Percentiles rank a stretch among this genome's conserved stretches.
Evolutionary conservation across 2,888 invertebrate species (phyloP).

Genomic region (Drosophila antonietae): DNA sequence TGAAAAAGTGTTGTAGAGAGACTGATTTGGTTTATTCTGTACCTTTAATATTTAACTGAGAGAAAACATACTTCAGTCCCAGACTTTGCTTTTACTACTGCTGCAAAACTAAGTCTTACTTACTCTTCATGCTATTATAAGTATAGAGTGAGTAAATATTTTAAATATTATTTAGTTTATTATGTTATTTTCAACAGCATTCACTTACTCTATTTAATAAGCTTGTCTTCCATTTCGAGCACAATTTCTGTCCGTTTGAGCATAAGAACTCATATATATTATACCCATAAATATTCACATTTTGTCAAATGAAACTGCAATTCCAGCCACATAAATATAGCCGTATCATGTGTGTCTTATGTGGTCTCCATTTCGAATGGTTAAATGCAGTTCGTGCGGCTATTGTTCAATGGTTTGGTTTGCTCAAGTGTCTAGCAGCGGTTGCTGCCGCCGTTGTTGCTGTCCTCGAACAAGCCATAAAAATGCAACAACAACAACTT

Average conservation of each 20-base stretch:
- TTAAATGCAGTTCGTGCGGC: conserved; percentile 14
- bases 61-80: no score
- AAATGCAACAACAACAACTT: conserved; percentile 27
- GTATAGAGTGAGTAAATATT: no score
- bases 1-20: no score
- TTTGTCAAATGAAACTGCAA: background rate
- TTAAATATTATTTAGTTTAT: no score
- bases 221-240: no score
- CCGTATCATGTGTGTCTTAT: conserved; percentile 12
- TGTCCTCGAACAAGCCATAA: conserved; percentile 50
- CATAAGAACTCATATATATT: background rate
- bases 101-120: no score
- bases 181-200: no score
- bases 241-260: background rate
- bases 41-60: no score
- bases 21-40: no score
- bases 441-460: conserved; percentile 21
- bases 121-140: no score
- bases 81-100: no score
- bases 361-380: conserved; percentile 20
- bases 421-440: conserved; percentile 31
- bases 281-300: background rate
- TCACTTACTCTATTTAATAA: background rate
- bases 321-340: background rate
- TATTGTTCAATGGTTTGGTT: conserved; percentile 35